Conservation (phyloP, 2,797 vertebrate genomes). For the Pristis pectinata region DNA sequence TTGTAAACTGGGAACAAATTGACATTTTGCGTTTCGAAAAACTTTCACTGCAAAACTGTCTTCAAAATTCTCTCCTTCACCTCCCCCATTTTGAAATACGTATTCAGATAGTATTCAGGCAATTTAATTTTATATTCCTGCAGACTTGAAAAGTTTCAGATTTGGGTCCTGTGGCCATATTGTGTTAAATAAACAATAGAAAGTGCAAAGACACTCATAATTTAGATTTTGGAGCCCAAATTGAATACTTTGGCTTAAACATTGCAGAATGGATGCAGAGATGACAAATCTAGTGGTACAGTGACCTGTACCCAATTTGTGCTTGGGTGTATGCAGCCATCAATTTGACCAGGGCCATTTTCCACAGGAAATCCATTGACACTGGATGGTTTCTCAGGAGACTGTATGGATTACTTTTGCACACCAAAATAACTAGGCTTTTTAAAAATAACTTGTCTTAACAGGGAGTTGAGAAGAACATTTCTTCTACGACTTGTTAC, state of each 20-base stretch:
- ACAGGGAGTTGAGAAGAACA: not conserved
- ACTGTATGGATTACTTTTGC: not conserved
- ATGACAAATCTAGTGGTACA: not conserved
- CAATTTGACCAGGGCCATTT: not conserved
- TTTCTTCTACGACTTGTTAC: not conserved
- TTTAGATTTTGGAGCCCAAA: not conserved
- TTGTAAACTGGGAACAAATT: slow-evolving; percentile 1
- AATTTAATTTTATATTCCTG: not conserved
- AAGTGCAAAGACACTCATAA: not conserved
- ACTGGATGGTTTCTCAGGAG: not conserved
- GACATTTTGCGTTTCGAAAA: not conserved
- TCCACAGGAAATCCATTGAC: not conserved
- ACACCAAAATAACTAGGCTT: not conserved
- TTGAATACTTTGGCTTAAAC: not conserved
- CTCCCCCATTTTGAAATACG: not conserved
- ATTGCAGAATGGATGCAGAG: not conserved
- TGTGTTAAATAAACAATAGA: not conserved
- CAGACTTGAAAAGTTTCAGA: not conserved
- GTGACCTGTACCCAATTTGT: too few relatives aligned
- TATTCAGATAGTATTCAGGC: not conserved
- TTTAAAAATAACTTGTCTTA: not conserved
- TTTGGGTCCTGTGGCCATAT: too few relatives aligned
- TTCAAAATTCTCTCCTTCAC: not conserved
- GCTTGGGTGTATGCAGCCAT: not conserved
- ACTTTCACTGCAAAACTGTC: not conserved